Percentiles rank a stretch among this genome's conserved stretches.
These are phyloP conservation scores for Hyposoter didymator DNA, from an alignment of 2,888 invertebrate genomes.

Conservation along the genomic window DNA sequence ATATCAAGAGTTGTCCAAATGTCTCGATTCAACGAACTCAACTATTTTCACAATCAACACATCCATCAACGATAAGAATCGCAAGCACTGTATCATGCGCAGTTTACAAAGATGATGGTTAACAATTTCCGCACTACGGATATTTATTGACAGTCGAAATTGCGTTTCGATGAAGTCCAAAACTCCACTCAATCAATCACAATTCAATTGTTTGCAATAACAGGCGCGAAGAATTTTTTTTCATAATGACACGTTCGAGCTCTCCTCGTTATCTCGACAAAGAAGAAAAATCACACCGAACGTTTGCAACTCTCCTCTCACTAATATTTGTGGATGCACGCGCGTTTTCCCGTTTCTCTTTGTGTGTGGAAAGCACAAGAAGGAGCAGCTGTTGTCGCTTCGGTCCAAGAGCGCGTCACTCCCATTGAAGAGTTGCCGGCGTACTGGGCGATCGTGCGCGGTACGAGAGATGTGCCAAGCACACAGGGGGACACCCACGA, in stretches of 20 bases:
- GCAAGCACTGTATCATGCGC: not conserved
- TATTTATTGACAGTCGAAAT: not conserved
- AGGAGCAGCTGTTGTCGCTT: conserved; percentile 50
- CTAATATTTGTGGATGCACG: not conserved
- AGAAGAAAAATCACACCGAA: conserved; percentile 16
- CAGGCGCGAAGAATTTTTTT: too few species aligned
- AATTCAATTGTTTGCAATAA: not conserved
- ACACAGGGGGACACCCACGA: conserved; percentile 55
- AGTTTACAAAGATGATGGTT: not conserved
- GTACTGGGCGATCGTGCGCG: conserved; percentile 76
- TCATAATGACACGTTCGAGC: not conserved
- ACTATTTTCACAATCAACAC: not conserved
- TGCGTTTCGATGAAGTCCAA: not conserved
- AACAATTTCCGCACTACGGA: not conserved
- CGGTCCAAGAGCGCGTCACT: conserved; percentile 74
- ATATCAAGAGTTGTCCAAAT: not conserved
- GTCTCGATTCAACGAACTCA: not conserved
- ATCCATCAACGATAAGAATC: not conserved
- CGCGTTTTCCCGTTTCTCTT: conserved; percentile 1
- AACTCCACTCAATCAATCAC: not conserved
- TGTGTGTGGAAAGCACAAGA: conserved; percentile 33
- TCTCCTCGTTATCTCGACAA: not conserved
- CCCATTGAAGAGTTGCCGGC: conserved; percentile 81
- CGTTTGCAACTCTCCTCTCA: not conserved
- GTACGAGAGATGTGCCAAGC: conserved; percentile 69